These are phyloP conservation scores for Drosophila orosa DNA, from an alignment of 1,140 invertebrate species.

Conservation along the genomic window DNA sequence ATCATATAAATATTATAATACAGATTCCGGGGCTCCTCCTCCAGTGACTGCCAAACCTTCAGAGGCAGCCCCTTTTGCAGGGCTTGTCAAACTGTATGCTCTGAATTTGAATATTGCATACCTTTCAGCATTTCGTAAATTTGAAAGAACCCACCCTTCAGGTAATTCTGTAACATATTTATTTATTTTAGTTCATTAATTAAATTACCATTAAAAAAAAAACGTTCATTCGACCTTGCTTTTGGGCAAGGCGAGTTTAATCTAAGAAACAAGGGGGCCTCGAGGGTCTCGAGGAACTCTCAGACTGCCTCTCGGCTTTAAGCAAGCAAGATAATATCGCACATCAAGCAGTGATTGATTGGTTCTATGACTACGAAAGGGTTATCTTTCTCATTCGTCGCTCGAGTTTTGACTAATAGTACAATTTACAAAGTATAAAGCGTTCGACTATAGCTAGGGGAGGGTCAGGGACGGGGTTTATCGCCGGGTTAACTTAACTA, in stretches of 20 bases:
- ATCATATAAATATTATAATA: too few species aligned
- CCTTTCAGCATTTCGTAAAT: not conserved
- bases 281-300: not conserved
- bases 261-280: conserved; percentile 21
- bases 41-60: not conserved
- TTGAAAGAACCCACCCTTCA: not conserved
- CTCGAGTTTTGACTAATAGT: conserved; percentile 67
- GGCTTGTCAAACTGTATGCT: conserved; percentile 1
- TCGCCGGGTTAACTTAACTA: conserved; percentile 51
- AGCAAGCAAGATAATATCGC: conserved; percentile 72
- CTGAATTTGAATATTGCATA: conserved; percentile 30
- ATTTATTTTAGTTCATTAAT: conserved; percentile 20
- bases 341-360: conserved; percentile 68
- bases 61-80: not conserved
- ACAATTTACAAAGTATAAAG: conserved; percentile 79
- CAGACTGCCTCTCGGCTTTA: conserved; percentile 20
- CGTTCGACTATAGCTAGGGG: conserved; percentile 69
- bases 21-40: not conserved
- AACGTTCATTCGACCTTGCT: conserved; percentile 59
- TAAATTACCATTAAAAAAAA: conserved; percentile 70
- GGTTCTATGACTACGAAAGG: conserved; percentile 48
- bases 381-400: conserved; percentile 17
- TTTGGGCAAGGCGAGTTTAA: conserved; percentile 42
- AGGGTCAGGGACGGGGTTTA: not conserved
- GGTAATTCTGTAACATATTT: conserved; percentile 20